Percentiles rank a stretch among this genome's conserved stretches.
Conservation (phyloP, 2,113 vertebrate species). For the Cebus imitator region DNA sequence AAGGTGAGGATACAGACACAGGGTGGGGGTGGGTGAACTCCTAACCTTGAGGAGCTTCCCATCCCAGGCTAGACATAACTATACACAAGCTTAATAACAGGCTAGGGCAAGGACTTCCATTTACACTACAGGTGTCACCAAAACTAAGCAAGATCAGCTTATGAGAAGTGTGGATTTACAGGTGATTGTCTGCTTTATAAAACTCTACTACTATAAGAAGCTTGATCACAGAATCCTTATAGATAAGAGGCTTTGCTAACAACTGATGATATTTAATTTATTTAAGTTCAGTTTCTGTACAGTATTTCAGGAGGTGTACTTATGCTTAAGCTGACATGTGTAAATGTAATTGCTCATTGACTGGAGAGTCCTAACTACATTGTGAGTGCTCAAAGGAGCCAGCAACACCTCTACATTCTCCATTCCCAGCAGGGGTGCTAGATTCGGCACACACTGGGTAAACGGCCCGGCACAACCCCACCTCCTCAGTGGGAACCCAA, state of each 20-base stretch:
- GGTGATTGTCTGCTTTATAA: not conserved
- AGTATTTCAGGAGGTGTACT: not conserved
- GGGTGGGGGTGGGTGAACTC: not conserved
- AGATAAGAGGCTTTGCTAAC: not conserved
- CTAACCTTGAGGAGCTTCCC: not conserved
- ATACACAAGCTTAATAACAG: not conserved
- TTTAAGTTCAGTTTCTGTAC: not conserved
- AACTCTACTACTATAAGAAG: not conserved
- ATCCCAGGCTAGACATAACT: not conserved
- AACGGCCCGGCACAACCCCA: not conserved
- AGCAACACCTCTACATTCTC: no score
- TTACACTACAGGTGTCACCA: not conserved
- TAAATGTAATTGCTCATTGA: not conserved
- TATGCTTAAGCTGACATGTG: fast-evolving
- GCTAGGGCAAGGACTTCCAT: not conserved
- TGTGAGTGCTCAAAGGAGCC: not conserved
- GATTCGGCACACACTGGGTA: not conserved
- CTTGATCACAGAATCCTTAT: not conserved
- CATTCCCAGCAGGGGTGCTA: not conserved
- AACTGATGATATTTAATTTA: not conserved
- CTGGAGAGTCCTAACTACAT: not conserved
- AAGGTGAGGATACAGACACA: not conserved
- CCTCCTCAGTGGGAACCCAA: not conserved
- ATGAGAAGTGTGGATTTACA: not conserved
- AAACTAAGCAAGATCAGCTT: not conserved